These are phyloP conservation scores for Ormyrus nitidulus DNA, from an alignment of 2,888 invertebrate genomes.

Conservation along the genomic window DNA sequence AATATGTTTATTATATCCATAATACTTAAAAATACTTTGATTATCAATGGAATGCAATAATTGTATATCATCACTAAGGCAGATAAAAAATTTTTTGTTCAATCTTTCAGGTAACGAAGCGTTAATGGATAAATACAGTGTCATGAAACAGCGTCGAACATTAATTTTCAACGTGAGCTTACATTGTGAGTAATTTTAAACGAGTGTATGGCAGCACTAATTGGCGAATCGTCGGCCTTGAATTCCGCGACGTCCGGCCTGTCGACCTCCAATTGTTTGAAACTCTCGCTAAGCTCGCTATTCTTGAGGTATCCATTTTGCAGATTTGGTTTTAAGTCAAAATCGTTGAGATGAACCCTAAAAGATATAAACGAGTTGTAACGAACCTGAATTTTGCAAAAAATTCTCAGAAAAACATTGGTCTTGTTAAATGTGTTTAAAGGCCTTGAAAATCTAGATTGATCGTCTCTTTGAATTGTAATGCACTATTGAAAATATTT, in stretches of 20 bases:
- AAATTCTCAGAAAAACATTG: too few relatives aligned
- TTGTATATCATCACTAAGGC: background rate
- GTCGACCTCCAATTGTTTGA: constrained; percentile 83
- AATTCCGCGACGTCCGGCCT: constrained; percentile 84
- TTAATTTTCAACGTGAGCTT: constrained; percentile 63
- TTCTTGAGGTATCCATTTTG: constrained; percentile 68
- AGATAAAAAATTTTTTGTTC: background rate
- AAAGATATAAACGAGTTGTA: constrained; percentile 24
- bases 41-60: too few relatives aligned
- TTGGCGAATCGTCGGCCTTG: constrained; percentile 81
- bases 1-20: too few relatives aligned
- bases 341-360: constrained; percentile 86
- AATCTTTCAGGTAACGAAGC: background rate
- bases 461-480: too few relatives aligned
- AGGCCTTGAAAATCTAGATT: too few relatives aligned
- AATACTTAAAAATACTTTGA: background rate
- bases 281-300: constrained; percentile 80
- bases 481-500: too few relatives aligned
- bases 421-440: too few relatives aligned
- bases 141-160: constrained; percentile 1
- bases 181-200: constrained; percentile 86
- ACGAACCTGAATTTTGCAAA: too few relatives aligned
- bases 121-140: background rate
- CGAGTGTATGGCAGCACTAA: constrained; percentile 82
- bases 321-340: constrained; percentile 77